phyloP scores from a whole-genome alignment of 2,888 invertebrate genomes.

The Idaea dimidiata region DNA sequence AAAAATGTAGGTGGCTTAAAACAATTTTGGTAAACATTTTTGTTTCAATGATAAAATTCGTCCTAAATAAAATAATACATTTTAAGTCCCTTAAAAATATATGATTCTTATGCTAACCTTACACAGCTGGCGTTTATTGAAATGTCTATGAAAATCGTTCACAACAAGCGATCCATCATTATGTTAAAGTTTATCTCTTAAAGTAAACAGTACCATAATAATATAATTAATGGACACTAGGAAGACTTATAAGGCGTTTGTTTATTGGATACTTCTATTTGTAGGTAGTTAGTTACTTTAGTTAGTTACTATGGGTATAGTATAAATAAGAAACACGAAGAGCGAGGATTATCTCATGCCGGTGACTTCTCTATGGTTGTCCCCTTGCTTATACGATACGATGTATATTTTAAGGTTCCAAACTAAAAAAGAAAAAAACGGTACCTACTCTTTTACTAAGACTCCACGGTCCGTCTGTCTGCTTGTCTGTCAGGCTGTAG shows the following conservation, averaged over 20 bases:
- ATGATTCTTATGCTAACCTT: conserved; percentile 19
- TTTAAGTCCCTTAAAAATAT: neutral
- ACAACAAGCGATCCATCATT: conserved; percentile 52
- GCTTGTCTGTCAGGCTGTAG: too few species aligned
- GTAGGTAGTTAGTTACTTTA: neutral
- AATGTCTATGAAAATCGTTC: conserved; percentile 62
- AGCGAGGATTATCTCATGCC: too few species aligned
- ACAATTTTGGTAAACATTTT: too few species aligned
- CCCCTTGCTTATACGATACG: too few species aligned
- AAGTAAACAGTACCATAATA: conserved; percentile 55
- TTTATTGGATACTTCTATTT: too few species aligned
- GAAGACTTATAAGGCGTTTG: conserved; percentile 25
- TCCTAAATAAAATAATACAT: conserved; percentile 10
- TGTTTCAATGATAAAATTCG: neutral
- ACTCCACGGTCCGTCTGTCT: too few species aligned
- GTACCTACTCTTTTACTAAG: too few species aligned
- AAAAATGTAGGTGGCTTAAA: too few species aligned
- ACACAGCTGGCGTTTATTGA: conserved; percentile 35
- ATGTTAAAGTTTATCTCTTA: conserved; percentile 62
- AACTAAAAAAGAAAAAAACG: too few species aligned
- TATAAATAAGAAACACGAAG: neutral
- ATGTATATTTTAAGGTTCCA: too few species aligned
- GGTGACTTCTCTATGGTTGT: too few species aligned
- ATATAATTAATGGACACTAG: conserved; percentile 20
- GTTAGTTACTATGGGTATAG: neutral